Evolutionary conservation across 2,797 vertebrate species (phyloP), one percentile per base, ranked within the genome.

Genomic region (Xenentodon cancila): DNA sequence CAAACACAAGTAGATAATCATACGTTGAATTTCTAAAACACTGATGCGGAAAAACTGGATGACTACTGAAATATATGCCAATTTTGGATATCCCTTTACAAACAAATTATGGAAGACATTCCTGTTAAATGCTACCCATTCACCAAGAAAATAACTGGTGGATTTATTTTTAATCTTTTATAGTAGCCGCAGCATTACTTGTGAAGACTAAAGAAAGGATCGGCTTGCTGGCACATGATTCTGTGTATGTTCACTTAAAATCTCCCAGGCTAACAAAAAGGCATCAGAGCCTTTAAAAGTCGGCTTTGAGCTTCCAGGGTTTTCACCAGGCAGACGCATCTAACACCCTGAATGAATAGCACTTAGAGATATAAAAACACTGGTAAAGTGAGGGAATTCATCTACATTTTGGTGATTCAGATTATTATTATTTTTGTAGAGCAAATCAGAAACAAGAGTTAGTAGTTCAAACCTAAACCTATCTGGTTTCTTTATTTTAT

Each of bases 221-320:
- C 63, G 32, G 81, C 81, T 81, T 82, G 88, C 79, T 81, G 75
- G 5, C 43, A 75, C 68, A 76, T 67, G 45, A 53, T 75, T 79
- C 75, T 79, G 75, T 73, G 59, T 53, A 60, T 64, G 69, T 62
- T 85, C 73, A 79, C 78, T 77, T 77, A 71, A 80, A 80, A 84
- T 80, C 64, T 65, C 65, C 68, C 76, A 66, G 77, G 74, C 73
- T 40, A 40, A 40, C 37, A 40, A 40, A 13, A 40, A 40, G 37
- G 12, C 37, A 40, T 15, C 4, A 13, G 12, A 40, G 37, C 37
- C 13, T 15, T 40, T 40, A 40, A 5, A 40, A 15, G 13, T 40
- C 37, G 13, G 37, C 37, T 40, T 40, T 40, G 37, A 40, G 37
- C 37, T 40, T 16, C 37, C 37, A 40, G 37, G 37, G 37, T 40